Percentiles rank a stretch among this genome's conserved stretches.
Evolutionary conservation across 2,888 invertebrate genomes (phyloP).

Genomic region (Carpatolechia fugitivella): DNA sequence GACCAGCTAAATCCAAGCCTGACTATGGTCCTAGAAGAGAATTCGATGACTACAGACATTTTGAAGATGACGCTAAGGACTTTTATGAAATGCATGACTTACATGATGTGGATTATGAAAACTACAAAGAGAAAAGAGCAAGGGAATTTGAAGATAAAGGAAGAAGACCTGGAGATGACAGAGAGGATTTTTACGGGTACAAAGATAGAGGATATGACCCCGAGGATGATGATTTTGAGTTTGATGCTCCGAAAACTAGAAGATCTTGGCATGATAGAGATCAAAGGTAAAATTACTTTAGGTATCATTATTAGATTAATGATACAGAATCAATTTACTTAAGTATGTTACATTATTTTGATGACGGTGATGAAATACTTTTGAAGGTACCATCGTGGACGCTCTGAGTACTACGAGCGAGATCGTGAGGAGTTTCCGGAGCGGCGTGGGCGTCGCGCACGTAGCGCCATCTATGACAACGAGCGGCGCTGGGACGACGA

Average conservation of each 20-base stretch:
- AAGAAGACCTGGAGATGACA: constrained; percentile 37
- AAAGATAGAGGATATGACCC: constrained; percentile 64
- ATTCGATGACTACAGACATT: constrained; percentile 48
- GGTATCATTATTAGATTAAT: not conserved
- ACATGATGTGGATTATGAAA: constrained; percentile 66
- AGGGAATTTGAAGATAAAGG: constrained; percentile 45
- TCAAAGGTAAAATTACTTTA: constrained; percentile 34
- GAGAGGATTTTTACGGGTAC: constrained; percentile 42
- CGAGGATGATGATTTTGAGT: constrained; percentile 67
- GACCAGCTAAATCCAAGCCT: constrained; percentile 51
- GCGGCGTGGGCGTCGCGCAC: constrained; percentile 53
- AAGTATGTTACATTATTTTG: too few relatives aligned
- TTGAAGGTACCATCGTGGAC: constrained; percentile 39
- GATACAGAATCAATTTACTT: too few relatives aligned
- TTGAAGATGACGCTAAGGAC: constrained; percentile 61
- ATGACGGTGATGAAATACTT: too few relatives aligned
- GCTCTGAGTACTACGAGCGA: constrained; percentile 58
- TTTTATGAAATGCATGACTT: constrained; percentile 67
- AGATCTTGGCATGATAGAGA: constrained; percentile 43
- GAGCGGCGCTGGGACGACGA: constrained; percentile 44
- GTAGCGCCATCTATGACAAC: constrained; percentile 55
- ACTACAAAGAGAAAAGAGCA: constrained; percentile 71
- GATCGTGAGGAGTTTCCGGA: constrained; percentile 47
- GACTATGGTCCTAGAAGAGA: constrained; percentile 58
- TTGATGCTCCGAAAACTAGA: constrained; percentile 50